phyloP scores from a whole-genome alignment of 2,797 vertebrate species.

The Helarctos malayanus region DNA sequence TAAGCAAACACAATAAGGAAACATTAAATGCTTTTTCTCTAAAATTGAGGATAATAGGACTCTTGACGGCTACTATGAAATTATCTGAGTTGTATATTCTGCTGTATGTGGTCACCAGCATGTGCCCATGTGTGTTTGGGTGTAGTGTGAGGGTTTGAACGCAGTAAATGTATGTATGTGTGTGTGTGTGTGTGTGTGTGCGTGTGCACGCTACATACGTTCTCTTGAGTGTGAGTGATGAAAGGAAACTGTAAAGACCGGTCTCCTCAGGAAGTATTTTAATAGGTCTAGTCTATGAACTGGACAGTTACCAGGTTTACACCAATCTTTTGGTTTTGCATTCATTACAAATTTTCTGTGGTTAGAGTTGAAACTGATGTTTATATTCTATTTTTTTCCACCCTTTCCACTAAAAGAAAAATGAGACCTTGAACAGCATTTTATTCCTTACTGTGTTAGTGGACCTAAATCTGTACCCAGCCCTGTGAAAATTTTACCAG shows the following conservation, averaged over 20 bases:
- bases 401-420: not conserved
- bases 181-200: not conserved
- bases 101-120: not conserved
- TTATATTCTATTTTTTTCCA: not conserved
- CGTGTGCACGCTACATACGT: fast-evolving
- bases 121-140: not conserved
- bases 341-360: not conserved
- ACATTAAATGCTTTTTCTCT: not conserved
- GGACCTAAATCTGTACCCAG: not conserved
- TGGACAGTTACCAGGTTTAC: not conserved
- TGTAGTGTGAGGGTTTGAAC: not conserved
- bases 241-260: not conserved
- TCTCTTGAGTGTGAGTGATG: not conserved
- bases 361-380: not conserved
- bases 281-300: not conserved
- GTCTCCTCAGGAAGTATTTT: not conserved
- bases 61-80: not conserved
- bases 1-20: not conserved
- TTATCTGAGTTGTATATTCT: not conserved
- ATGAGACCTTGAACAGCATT: not conserved
- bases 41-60: not conserved
- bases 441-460: not conserved
- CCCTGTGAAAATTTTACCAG: not conserved
- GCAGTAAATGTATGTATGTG: not conserved
- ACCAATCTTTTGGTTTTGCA: not conserved